A percentile compares a stretch with the other conserved stretches of the same genome.
These are phyloP conservation scores for Drosophila anomelani DNA, from an alignment of 2,888 invertebrate species.

Conservation along the genomic window DNA sequence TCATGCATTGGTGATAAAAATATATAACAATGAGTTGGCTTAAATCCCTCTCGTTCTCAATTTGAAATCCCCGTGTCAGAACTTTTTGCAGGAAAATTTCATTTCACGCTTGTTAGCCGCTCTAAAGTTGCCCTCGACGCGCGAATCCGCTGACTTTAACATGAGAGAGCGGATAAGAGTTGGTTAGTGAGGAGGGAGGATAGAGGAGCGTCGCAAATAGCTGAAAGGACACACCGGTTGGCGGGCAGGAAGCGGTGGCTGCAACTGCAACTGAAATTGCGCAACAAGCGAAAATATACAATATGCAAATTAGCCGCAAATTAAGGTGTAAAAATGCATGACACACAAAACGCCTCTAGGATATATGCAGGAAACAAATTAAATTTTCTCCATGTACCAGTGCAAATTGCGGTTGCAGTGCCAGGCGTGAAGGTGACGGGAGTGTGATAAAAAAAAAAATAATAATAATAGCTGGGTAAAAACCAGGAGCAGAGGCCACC, in stretches of 20 bases:
- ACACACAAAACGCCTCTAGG: slow-evolving; percentile 69
- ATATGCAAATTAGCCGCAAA: slow-evolving; percentile 75
- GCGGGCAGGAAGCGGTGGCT: slow-evolving; percentile 28
- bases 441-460: slow-evolving; percentile 19
- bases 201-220: slow-evolving; percentile 26
- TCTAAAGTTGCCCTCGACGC: slow-evolving; percentile 33
- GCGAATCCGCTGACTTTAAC: slow-evolving; percentile 27
- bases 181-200: neutral
- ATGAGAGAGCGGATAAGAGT: slow-evolving; percentile 2
- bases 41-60: slow-evolving; percentile 5
- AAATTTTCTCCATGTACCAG: slow-evolving; percentile 60
- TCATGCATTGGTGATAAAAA: neutral
- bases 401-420: slow-evolving; percentile 49
- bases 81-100: slow-evolving; percentile 29
- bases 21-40: neutral
- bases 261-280: slow-evolving; percentile 51
- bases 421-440: slow-evolving; percentile 25
- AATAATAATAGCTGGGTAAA: slow-evolving; percentile 5
- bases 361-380: slow-evolving; percentile 71
- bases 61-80: slow-evolving; percentile 17
- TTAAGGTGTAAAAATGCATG: slow-evolving; percentile 77
- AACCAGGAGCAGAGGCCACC: slow-evolving; percentile 14
- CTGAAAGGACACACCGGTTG: slow-evolving; percentile 16
- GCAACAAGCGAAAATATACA: slow-evolving; percentile 62
- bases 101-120: slow-evolving; percentile 48